These are phyloP conservation scores for Aselliscus stoliczkanus DNA, from an alignment of 2,797 vertebrate species.

Conservation along the genomic window DNA sequence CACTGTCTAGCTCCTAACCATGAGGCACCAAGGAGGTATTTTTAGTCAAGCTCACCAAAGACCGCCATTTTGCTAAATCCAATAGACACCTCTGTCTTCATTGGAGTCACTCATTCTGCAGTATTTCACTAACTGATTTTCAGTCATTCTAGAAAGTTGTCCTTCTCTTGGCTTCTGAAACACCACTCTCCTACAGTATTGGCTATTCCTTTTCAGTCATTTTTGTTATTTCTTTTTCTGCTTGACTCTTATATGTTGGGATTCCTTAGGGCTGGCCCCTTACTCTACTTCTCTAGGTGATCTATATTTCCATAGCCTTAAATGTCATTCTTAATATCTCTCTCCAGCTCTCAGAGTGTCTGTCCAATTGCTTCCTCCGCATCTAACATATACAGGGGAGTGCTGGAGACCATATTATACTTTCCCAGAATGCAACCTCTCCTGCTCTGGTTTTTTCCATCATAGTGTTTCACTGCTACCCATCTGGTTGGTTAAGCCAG, in stretches of 20 bases:
- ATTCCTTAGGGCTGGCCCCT: neutral
- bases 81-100: neutral
- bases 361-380: neutral
- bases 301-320: neutral
- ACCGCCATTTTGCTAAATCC: neutral
- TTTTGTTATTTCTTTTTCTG: neutral
- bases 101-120: neutral
- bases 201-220: neutral
- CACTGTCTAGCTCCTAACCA: neutral
- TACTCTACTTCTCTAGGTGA: neutral
- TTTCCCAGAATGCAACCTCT: neutral
- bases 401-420: neutral
- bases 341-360: neutral
- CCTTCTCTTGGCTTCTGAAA: neutral
- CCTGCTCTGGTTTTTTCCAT: neutral
- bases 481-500: neutral
- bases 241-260: neutral
- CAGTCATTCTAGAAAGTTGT: neutral
- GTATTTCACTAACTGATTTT: neutral
- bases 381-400: neutral
- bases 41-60: neutral
- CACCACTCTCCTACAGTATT: neutral
- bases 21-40: neutral
- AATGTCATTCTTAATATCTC: neutral
- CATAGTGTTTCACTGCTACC: neutral